Base-by-base conservation (phyloP, 2,113 vertebrate genomes). In the Pitta sordida region DNA sequence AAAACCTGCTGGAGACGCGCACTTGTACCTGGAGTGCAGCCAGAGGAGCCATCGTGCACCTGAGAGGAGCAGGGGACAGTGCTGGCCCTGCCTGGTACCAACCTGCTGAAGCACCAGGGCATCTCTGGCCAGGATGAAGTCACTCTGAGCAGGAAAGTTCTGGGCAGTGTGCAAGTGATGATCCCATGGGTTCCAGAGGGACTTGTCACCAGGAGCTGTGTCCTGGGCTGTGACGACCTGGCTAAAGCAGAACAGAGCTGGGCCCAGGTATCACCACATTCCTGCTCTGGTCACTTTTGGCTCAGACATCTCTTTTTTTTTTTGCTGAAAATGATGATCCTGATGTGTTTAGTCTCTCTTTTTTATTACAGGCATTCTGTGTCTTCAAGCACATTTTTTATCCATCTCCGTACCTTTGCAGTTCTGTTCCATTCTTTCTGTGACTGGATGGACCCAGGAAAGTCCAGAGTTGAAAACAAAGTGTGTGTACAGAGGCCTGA, bases 121-220 rank as follows among this genome's bases (percentile, higher is more conserved):
- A 23, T 69, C 32, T 69, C 18, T 6, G 34, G 13, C 52, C 63
- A 48, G 21, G 30, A 14, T 48, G 21, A 62, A 81, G 29, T 11
- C 34, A 1, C 20, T 70, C 24, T 15, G 13, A 41, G 27, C 34
- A 53, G 52, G 18, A 20, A 39, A 32, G 11, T 15, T 34, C 22
- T 0, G 1, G 43, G 37, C 12, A 4, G 12, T 37, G 65, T n/a
- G 55, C 1, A 5, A 34, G 34, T 1, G 6, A 8, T 18, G 5
- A 27, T 52, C 34, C 34, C 8, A 3, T n/a, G 32, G 18, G 46
- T 13, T 49, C 49, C 2, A 3, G 39, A 15, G 30, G 27, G 37
- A 30, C 43, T 74, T 75, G 51, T 10, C 62, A 9, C 23, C 2
- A 0, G 26, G 49, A 52, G 16, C 21, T 56, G 21, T 0, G 2